A percentile compares a stretch with the other conserved stretches of the same genome.
Evolutionary conservation across 1,140 invertebrate species (phyloP).

Genomic region (Hycleus cichorii): DNA sequence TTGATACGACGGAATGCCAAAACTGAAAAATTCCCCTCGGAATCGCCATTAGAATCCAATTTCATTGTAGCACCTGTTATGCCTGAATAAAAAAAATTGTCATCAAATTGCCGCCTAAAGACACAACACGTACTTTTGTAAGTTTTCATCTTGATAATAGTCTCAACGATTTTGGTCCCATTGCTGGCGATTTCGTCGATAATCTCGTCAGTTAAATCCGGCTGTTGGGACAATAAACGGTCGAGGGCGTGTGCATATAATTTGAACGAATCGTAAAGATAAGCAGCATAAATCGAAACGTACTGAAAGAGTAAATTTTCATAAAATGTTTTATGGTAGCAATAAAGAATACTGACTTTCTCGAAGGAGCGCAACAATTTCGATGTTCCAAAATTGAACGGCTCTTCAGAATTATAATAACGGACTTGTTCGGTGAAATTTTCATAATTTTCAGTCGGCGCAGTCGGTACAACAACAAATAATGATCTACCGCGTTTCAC

Average conservation of each 20-base stretch:
- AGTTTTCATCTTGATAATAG: constrained; percentile 63
- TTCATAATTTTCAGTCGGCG: constrained; percentile 65
- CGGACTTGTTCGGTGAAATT: constrained; percentile 71
- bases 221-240: constrained; percentile 56
- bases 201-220: constrained; percentile 49
- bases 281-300: constrained; percentile 88
- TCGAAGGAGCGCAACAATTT: constrained; percentile 47
- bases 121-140: constrained; percentile 58
- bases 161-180: constrained; percentile 69
- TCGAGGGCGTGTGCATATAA: constrained; percentile 84
- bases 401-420: constrained; percentile 63
- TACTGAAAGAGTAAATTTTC: constrained; percentile 51
- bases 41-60: constrained; percentile 87
- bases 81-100: constrained; percentile 52
- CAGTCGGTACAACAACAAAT: constrained; percentile 76
- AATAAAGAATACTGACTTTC: constrained; percentile 46
- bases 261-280: constrained; percentile 91
- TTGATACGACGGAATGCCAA: constrained; percentile 61
- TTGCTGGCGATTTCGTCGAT: constrained; percentile 67
- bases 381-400: constrained; percentile 66
- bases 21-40: constrained; percentile 94
- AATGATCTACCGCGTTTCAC: constrained; percentile 67
- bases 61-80: constrained; percentile 85
- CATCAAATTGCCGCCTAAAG: not conserved
- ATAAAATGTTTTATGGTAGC: not conserved